Conservation (phyloP, 1,140 invertebrate genomes). For the Caenorhabditis brenneri region DNA sequence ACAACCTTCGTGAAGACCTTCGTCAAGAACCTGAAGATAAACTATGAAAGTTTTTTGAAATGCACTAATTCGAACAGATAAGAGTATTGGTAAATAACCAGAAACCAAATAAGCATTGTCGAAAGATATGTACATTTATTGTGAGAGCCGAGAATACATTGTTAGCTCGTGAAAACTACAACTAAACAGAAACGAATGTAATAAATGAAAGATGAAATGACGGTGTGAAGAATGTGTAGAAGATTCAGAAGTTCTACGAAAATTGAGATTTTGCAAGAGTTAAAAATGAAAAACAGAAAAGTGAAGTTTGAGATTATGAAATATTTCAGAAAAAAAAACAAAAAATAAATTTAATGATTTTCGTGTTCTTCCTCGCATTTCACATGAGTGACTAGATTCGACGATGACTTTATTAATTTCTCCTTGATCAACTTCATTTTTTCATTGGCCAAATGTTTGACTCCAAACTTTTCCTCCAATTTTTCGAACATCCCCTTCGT, state of each 20-base stretch:
- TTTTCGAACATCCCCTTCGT: conserved; percentile 54
- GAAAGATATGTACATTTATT: conserved; percentile 26
- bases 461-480: conserved; percentile 51
- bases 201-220: neutral
- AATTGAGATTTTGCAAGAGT: conserved; percentile 11
- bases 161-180: neutral
- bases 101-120: neutral
- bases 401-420: conserved; percentile 29
- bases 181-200: neutral
- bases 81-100: neutral
- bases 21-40: no score
- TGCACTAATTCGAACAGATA: no score
- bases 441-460: neutral
- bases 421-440: conserved; percentile 48
- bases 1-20: no score
- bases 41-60: no score
- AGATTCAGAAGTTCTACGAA: neutral
- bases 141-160: neutral
- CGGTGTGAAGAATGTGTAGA: conserved; percentile 15
- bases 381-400: conserved; percentile 39
- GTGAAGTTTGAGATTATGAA: neutral
- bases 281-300: neutral
- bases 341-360: neutral
- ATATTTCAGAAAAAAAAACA: neutral
- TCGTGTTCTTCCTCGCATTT: conserved; percentile 45